Evolutionary conservation across 2,797 vertebrate genomes (phyloP).

Genomic region (Lophotriccus pileatus): DNA sequence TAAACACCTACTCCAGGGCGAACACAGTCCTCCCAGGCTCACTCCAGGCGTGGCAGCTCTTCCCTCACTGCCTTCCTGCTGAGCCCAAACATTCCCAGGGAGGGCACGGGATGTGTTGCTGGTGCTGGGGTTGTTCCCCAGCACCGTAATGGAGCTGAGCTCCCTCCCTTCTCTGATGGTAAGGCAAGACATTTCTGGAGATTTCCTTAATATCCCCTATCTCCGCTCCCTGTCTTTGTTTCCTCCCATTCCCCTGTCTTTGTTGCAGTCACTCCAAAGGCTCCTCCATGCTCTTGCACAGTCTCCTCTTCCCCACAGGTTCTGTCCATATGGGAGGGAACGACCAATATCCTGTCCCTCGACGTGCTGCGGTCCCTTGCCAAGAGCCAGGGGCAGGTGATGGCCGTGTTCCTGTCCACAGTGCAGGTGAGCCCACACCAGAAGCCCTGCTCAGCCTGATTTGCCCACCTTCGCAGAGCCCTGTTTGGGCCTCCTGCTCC

Average conservation of each 20-base stretch:
- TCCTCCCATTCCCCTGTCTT: not conserved
- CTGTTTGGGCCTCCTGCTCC: not conserved
- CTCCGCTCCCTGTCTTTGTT: not conserved
- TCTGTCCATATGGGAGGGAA: conserved; percentile 88
- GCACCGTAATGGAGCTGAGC: not conserved
- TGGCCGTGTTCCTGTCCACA: conserved; percentile 75
- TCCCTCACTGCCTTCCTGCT: not conserved
- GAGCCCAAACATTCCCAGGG: not conserved
- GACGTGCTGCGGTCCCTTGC: conserved; percentile 79
- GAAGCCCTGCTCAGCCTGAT: not conserved
- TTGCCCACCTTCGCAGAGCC: not conserved
- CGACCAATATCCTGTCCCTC: conserved; percentile 83
- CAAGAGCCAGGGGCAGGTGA: conserved; percentile 77
- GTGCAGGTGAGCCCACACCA: conserved; percentile 70
- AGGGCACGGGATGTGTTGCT: not conserved
- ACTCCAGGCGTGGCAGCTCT: not conserved
- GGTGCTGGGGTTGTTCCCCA: not conserved
- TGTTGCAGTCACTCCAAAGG: not conserved
- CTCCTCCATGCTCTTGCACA: not conserved
- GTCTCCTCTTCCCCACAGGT: conserved; percentile 67
- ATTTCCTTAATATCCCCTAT: not conserved
- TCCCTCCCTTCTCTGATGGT: not conserved
- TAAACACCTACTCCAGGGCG: not conserved
- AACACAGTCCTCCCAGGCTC: not conserved
- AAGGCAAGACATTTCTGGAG: not conserved